A percentile compares a stretch with the other conserved stretches of the same genome.
Conservation (phyloP, 2,113 vertebrate species). For the Ciconia maguari region DNA sequence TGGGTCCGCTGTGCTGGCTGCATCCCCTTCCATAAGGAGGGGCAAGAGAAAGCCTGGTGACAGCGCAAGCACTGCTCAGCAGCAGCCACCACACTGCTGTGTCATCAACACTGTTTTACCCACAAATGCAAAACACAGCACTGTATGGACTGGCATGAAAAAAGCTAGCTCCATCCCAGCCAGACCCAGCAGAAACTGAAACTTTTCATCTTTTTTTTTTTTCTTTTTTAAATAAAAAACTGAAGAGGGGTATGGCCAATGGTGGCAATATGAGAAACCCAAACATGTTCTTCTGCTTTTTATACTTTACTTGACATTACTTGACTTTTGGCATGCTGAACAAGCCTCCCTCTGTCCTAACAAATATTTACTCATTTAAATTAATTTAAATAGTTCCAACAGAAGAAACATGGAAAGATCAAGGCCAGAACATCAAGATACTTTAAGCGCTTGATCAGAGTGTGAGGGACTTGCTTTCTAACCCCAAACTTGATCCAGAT, state of each 20-base stretch:
- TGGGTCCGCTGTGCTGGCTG: not conserved
- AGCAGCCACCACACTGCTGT: not conserved
- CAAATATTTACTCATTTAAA: not conserved
- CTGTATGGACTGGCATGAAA: not conserved
- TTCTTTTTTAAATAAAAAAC: too few relatives aligned
- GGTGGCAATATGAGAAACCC: not conserved
- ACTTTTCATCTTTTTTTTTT: not conserved
- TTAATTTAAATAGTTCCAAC: not conserved
- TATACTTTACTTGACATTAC: not conserved
- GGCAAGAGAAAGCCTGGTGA: not conserved
- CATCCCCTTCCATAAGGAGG: too few relatives aligned
- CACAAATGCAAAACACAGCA: not conserved
- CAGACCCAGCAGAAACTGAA: not conserved
- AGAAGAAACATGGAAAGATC: not conserved
- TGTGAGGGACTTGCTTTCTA: not conserved
- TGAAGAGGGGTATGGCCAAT: rapidly evolving
- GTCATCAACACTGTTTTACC: not conserved
- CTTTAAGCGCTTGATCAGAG: not conserved
- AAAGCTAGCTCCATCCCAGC: not conserved
- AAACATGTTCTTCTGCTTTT: not conserved
- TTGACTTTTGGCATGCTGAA: not conserved
- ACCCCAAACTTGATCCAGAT: not conserved
- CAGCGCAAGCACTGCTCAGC: not conserved
- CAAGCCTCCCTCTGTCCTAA: not conserved
- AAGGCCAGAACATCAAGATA: not conserved